Evolutionary conservation across 1,140 invertebrate species (phyloP).

Genomic region (Leptestheria dahalacensis): DNA sequence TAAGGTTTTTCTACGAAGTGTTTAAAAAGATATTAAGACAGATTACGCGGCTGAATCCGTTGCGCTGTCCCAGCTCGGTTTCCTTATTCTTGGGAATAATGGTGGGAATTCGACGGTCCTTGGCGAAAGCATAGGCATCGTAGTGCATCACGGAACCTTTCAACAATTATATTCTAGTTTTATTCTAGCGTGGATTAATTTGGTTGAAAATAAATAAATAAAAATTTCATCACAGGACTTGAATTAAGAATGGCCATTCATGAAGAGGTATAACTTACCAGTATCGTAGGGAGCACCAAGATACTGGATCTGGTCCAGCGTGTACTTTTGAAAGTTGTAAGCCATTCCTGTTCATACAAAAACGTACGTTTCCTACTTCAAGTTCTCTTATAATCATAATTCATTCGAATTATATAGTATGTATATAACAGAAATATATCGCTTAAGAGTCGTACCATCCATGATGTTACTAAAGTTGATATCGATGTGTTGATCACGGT

Average conservation of each 20-base stretch:
- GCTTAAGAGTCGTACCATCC: constrained; percentile 23
- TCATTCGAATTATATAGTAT: neutral
- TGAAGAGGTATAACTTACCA: constrained; percentile 17
- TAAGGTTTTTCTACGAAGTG: neutral
- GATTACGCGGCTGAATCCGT: constrained; percentile 26
- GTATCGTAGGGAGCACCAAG: constrained; percentile 37
- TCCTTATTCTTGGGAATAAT: constrained; percentile 30
- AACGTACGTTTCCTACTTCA: neutral
- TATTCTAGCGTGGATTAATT: no score
- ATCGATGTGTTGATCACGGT: constrained; percentile 44
- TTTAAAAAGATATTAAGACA: neutral
- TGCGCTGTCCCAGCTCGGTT: constrained; percentile 33
- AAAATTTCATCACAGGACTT: no score
- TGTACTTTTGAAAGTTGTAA: constrained; percentile 34
- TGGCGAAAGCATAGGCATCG: constrained; percentile 35
- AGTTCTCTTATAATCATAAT: neutral
- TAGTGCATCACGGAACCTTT: constrained; percentile 36
- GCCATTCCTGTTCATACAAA: constrained; percentile 24
- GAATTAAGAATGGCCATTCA: constrained; percentile 11
- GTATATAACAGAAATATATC: neutral
- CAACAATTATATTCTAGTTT: neutral
- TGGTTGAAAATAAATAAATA: no score
- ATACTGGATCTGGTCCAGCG: constrained; percentile 26
- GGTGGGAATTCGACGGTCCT: constrained; percentile 33
- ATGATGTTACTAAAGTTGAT: constrained; percentile 48